A percentile compares a stretch with the other conserved stretches of the same genome.
phyloP scores from a whole-genome alignment of 2,888 invertebrate genomes.

The Prostheceraeus crozeri region DNA sequence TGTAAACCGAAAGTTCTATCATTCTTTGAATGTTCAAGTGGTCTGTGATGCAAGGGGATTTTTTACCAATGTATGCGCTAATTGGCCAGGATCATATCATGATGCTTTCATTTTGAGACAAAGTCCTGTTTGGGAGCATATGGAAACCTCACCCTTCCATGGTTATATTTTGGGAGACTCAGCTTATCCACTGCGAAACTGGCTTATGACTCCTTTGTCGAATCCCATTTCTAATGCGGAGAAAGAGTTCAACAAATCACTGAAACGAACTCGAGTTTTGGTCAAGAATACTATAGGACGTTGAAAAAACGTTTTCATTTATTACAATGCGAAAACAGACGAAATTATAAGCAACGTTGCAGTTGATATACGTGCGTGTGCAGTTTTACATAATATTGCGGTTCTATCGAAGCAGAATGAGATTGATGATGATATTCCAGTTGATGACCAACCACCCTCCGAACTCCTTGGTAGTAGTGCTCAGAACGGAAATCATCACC shows the following conservation, averaged over 20 bases:
- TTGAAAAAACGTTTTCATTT: slow-evolving; percentile 34
- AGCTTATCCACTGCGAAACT: slow-evolving; percentile 36
- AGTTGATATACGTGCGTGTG: slow-evolving; percentile 10
- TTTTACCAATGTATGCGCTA: slow-evolving; percentile 41
- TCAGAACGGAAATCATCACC: too few relatives aligned
- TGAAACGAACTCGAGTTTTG: slow-evolving; percentile 34
- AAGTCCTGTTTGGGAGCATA: slow-evolving; percentile 34
- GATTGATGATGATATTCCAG: too few relatives aligned
- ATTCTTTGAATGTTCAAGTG: slow-evolving; percentile 44
- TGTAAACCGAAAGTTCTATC: slow-evolving; percentile 30
- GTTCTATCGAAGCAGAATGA: too few relatives aligned
- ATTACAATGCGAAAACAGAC: slow-evolving; percentile 34
- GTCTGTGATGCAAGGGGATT: slow-evolving; percentile 36
- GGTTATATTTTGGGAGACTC: slow-evolving; percentile 35
- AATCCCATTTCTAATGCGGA: slow-evolving; percentile 33
- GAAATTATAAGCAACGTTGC: not conserved
- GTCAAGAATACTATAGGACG: too few relatives aligned
- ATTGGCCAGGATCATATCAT: slow-evolving; percentile 43
- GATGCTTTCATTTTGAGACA: slow-evolving; percentile 42
- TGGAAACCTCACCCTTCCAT: slow-evolving; percentile 36
- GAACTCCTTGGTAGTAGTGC: too few relatives aligned
- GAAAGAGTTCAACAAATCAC: slow-evolving; percentile 22
- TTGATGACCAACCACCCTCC: too few relatives aligned
- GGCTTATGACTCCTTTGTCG: slow-evolving; percentile 39
- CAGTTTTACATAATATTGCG: slow-evolving; percentile 12